Base-by-base conservation (phyloP, 2,797 vertebrate species). In the Aulostomus chinensis region DNA sequence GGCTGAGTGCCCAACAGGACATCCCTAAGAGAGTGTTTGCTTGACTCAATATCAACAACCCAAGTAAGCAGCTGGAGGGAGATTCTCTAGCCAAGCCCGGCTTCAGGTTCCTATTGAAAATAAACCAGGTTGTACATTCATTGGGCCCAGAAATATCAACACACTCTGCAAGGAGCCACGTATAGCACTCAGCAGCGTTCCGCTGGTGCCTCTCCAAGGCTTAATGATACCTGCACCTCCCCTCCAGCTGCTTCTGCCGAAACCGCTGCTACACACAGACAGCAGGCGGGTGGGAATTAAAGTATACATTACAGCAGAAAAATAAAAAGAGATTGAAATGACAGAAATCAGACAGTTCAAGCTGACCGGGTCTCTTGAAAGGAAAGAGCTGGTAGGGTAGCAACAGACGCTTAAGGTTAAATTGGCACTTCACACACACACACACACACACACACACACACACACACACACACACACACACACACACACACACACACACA, bases 331-430 rank as follows among this genome's bases (percentile, higher is more conserved):
- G 88, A 88, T 92, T 86, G 92, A 96, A 97, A 94, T 93, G 95
- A 94, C 94, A 96, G 95, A 97, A 97, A 94, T 94, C 94, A 94
- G 94, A 91, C 94, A 90, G 94, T 94, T 98, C 95, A 95, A 95
- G 94, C 94, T 94, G 94, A 95, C 95, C 94, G 89, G 91, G 93
- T 78, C 94, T 94, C 96, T 99, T 96, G 93, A 98, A 97, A 94
- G 92, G 90, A 92, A 93, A 88, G 81, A 62, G 74, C 64, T 66
- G 73, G 73, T 68, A 83, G 82, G 78, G 73, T 88, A 91, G 92
- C 91, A 92, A 94, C 92, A 94, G 91, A 94, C 92, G 96, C 95
- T 97, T 91, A 90, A 93, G 94, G 94, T 97, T 97, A 96, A 97
- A 98, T 97, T 97, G 94, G 93, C 93, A 92, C 94, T 94, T 89